Conservation (phyloP, 2,888 invertebrate species). For the Oligia strigilis region DNA sequence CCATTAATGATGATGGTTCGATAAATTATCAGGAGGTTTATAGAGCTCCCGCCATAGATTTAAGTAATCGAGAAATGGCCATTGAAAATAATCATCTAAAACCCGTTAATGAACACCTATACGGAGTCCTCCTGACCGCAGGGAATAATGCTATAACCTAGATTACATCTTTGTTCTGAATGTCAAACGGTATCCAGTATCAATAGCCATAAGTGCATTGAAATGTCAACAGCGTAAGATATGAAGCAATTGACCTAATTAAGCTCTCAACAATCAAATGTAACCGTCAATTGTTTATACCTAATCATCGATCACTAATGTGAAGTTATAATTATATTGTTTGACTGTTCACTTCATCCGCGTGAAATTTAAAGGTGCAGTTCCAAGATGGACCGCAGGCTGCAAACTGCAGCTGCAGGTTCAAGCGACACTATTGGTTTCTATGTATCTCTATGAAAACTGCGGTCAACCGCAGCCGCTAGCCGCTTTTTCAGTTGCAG, state of each 20-base stretch:
- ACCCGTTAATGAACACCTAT: neutral
- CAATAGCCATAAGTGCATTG: constrained; percentile 20
- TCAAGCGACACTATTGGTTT: too few relatives aligned
- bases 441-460: too few relatives aligned
- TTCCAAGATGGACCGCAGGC: too few relatives aligned
- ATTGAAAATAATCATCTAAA: neutral
- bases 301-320: constrained; percentile 15
- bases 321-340: constrained; percentile 14
- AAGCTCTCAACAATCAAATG: constrained; percentile 22
- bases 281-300: constrained; percentile 12
- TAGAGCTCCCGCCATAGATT: neutral
- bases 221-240: constrained; percentile 22
- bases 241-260: constrained; percentile 44
- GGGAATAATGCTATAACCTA: neutral
- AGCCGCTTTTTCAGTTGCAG: too few relatives aligned
- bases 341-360: neutral
- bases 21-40: too few relatives aligned
- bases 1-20: too few relatives aligned
- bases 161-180: neutral
- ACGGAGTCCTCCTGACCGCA: neutral
- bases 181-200: neutral
- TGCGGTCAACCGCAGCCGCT: too few relatives aligned
- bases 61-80: neutral
- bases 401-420: too few relatives aligned
- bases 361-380: too few relatives aligned